A percentile compares a stretch with the other conserved stretches of the same genome.
Conservation (phyloP, 2,797 vertebrate species). For the Nyctalus aviator region DNA sequence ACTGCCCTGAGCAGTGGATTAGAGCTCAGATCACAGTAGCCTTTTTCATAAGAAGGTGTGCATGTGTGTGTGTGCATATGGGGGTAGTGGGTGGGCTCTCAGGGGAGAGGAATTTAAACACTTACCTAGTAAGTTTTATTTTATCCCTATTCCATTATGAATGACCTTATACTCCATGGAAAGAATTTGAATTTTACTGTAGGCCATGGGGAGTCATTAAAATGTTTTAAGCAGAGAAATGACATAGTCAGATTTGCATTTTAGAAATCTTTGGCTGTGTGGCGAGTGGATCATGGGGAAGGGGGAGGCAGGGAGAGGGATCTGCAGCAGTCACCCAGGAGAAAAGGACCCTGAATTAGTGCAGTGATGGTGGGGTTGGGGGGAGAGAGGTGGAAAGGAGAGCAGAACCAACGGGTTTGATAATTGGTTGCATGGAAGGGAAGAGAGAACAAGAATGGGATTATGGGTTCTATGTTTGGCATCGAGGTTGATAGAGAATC, state of each 20-base stretch:
- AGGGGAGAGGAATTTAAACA: not conserved
- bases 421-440: rapidly evolving
- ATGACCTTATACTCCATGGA: not conserved
- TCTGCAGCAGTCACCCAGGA: rapidly evolving
- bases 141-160: slow-evolving; percentile 43
- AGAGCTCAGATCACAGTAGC: not conserved
- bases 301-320: too few species aligned
- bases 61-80: not conserved
- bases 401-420: not conserved
- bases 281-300: not conserved
- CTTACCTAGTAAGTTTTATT: not conserved
- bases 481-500: not conserved
- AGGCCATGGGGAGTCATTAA: slow-evolving; percentile 33
- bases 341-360: not conserved
- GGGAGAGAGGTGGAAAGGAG: not conserved
- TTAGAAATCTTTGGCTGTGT: not conserved
- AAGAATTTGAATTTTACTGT: slow-evolving; percentile 19
- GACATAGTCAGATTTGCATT: not conserved
- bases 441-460: not conserved
- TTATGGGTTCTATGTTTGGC: not conserved
- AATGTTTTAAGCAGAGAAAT: slow-evolving; percentile 7
- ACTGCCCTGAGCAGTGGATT: not conserved
- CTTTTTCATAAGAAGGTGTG: not conserved
- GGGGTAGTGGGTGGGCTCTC: rapidly evolving
- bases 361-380: rapidly evolving